phyloP scores from a whole-genome alignment of 1,140 invertebrate species.

The Tetramorium alpestre region DNA sequence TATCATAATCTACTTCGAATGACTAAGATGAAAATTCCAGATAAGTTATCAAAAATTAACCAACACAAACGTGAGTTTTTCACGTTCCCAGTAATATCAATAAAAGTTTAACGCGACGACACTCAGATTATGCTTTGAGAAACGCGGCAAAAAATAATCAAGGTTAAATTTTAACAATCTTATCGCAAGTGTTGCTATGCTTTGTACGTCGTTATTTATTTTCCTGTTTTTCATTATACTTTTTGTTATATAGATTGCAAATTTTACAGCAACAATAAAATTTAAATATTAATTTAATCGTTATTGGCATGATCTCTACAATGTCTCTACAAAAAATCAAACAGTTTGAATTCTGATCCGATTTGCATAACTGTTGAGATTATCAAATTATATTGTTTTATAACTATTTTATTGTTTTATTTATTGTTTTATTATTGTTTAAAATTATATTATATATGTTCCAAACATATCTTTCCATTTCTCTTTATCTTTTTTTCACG shows the following conservation, averaged over 20 bases:
- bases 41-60: neutral
- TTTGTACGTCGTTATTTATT: neutral
- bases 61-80: conserved; percentile 6
- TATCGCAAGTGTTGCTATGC: neutral
- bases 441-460: neutral
- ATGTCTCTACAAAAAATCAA: too few species aligned
- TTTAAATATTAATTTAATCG: neutral
- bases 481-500: neutral
- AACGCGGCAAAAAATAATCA: neutral
- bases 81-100: neutral
- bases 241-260: neutral
- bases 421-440: too few species aligned
- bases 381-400: too few species aligned
- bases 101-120: too few species aligned
- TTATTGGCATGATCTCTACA: neutral
- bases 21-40: neutral
- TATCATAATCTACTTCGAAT: neutral
- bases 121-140: neutral
- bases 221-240: neutral
- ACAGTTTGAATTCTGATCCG: neutral
- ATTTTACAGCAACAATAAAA: neutral
- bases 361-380: neutral
- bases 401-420: too few species aligned
- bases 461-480: neutral
- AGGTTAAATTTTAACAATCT: neutral